Percentiles rank a stretch among this genome's conserved stretches.
phyloP scores from a whole-genome alignment of 1,140 invertebrate species.

The Schmidtea mediterranea region DNA sequence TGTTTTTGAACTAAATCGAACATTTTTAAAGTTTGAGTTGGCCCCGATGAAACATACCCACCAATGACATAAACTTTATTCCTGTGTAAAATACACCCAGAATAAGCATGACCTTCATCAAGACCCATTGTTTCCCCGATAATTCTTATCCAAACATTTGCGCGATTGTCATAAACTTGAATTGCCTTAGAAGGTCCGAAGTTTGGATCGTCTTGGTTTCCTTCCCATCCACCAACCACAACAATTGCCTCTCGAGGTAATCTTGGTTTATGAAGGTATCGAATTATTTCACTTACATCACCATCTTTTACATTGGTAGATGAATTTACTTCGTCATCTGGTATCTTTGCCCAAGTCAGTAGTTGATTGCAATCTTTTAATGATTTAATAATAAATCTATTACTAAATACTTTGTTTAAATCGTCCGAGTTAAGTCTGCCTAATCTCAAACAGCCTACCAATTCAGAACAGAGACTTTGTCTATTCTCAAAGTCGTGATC shows the following conservation, averaged over 20 bases:
- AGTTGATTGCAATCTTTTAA: background rate
- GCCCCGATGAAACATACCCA: conserved; percentile 8
- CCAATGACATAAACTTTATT: conserved; percentile 10
- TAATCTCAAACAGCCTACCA: too few relatives aligned
- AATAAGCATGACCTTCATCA: conserved; percentile 8
- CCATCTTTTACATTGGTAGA: background rate
- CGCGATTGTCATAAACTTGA: background rate
- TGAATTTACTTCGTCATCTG: background rate
- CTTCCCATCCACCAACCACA: conserved; percentile 38
- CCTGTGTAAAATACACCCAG: conserved; percentile 7
- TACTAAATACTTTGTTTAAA: too few relatives aligned
- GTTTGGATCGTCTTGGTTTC: background rate
- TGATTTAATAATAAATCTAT: background rate
- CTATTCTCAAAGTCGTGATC: too few relatives aligned
- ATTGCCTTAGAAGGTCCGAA: background rate
- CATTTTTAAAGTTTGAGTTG: conserved; percentile 3
- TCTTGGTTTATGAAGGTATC: conserved; percentile 24
- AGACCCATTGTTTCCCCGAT: background rate
- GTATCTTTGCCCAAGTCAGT: background rate
- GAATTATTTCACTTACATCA: conserved; percentile 1
- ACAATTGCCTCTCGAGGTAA: conserved; percentile 27
- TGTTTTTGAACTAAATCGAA: conserved; percentile 5
- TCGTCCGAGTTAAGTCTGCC: too few relatives aligned
- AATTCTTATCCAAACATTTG: background rate
- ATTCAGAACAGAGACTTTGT: too few relatives aligned